phyloP scores from a whole-genome alignment of 2,113 vertebrate species.

The Pantherophis guttatus region DNA sequence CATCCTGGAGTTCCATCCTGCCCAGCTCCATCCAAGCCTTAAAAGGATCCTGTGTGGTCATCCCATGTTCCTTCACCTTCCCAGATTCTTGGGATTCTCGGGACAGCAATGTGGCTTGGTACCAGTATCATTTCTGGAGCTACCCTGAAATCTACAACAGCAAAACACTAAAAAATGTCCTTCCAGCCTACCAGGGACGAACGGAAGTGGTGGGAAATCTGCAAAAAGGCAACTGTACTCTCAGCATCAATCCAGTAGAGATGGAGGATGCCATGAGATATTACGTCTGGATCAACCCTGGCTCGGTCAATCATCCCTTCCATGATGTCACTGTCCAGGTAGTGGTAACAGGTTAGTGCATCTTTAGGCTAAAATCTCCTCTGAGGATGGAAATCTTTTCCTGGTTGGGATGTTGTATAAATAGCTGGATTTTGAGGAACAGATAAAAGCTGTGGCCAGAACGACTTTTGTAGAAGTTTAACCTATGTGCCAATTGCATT shows the following conservation, averaged over 20 bases:
- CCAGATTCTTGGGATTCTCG: constrained; percentile 5
- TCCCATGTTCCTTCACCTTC: constrained; percentile 73
- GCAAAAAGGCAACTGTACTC: constrained; percentile 69
- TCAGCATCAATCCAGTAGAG: constrained; percentile 61
- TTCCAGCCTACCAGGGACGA: constrained; percentile 60
- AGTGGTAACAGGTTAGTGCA: background rate
- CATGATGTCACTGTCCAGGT: constrained; percentile 6
- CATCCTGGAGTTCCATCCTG: constrained; percentile 41
- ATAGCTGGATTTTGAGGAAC: background rate
- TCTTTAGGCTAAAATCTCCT: too few relatives aligned
- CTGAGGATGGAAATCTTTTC: background rate
- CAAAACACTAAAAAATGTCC: constrained; percentile 38
- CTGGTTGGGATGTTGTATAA: background rate
- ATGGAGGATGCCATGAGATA: background rate
- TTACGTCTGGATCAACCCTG: constrained; percentile 34
- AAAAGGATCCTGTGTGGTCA: constrained; percentile 71
- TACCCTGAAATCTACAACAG: constrained; percentile 37
- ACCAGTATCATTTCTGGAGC: constrained; percentile 56
- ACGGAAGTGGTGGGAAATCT: constrained; percentile 56
- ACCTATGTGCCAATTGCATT: background rate
- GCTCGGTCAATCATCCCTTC: background rate
- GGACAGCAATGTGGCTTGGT: constrained; percentile 17
- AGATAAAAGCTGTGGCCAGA: background rate
- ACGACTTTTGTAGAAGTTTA: background rate
- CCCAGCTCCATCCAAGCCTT: constrained; percentile 63